phyloP scores from a whole-genome alignment of 2,888 invertebrate genomes.

The Ecdyonurus torrentis region DNA sequence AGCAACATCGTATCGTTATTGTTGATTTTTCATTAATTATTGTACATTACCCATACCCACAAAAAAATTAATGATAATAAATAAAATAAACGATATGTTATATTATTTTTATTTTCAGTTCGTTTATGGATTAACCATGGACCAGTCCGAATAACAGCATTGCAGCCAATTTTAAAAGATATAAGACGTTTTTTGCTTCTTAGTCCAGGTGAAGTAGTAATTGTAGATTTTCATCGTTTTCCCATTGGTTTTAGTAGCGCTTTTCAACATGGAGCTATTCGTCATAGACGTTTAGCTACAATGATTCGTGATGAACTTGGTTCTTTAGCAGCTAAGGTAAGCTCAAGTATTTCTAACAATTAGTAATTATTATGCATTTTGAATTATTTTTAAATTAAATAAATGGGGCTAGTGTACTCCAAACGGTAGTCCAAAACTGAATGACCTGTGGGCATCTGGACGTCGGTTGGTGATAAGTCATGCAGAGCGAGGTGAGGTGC shows the following conservation, averaged over 20 bases:
- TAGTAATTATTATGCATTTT: too few relatives aligned
- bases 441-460: conserved; percentile 6
- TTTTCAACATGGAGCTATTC: conserved; percentile 21
- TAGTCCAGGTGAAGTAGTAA: conserved; percentile 51
- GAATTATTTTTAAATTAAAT: too few relatives aligned
- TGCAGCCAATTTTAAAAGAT: conserved; percentile 47
- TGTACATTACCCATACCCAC: conserved; percentile 11
- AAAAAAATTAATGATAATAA: conserved; percentile 9
- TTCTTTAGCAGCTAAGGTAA: conserved; percentile 30
- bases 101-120: conserved; percentile 25
- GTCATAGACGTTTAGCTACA: conserved; percentile 37
- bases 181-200: conserved; percentile 47
- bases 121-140: conserved; percentile 57
- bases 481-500: conserved; percentile 4
- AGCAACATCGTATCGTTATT: too few relatives aligned
- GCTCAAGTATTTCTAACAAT: background rate
- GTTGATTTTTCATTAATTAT: too few relatives aligned
- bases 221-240: conserved; percentile 70
- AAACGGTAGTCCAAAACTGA: conserved; percentile 1
- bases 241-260: conserved; percentile 43
- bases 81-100: conserved; percentile 7
- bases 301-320: conserved; percentile 38
- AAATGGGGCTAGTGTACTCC: background rate
- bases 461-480: conserved; percentile 4
- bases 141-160: conserved; percentile 46